Percentiles rank a stretch among this genome's conserved stretches.
Evolutionary conservation across 2,113 vertebrate genomes (phyloP).

Genomic region (Gymnogyps californianus): DNA sequence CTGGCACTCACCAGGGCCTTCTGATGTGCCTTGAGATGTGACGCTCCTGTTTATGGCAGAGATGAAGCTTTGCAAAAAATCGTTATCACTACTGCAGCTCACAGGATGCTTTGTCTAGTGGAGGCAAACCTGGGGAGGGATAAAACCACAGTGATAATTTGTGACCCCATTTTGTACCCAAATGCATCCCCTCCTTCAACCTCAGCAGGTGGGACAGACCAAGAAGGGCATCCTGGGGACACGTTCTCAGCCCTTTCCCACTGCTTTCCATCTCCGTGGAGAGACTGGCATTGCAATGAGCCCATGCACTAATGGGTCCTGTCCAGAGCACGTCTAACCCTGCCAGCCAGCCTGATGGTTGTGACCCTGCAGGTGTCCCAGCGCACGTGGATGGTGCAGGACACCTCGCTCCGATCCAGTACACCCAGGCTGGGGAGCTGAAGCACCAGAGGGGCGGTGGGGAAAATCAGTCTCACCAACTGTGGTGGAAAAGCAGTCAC

Average conservation of each 20-base stretch:
- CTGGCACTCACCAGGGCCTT: not conserved
- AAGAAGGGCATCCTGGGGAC: not conserved
- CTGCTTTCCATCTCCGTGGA: not conserved
- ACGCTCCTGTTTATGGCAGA: fast-evolving
- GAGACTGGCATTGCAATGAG: fast-evolving
- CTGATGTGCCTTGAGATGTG: not conserved
- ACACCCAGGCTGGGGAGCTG: not conserved
- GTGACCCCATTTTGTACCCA: not conserved
- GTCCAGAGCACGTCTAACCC: fast-evolving
- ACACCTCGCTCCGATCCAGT: fast-evolving
- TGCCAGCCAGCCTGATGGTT: not conserved
- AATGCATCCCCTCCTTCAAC: not conserved
- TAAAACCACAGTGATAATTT: not conserved
- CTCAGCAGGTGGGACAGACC: not conserved
- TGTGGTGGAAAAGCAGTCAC: not conserved
- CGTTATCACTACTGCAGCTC: fast-evolving
- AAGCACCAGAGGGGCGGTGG: fast-evolving
- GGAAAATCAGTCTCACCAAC: not conserved
- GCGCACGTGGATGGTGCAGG: not conserved
- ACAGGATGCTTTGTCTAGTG: not conserved
- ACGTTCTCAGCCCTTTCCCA: fast-evolving
- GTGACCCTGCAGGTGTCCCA: not conserved
- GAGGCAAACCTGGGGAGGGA: not conserved
- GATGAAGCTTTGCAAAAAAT: not conserved
- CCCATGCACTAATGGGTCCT: fast-evolving